Base-by-base conservation (phyloP, 2,113 vertebrate species). In the Saguinus midas region DNA sequence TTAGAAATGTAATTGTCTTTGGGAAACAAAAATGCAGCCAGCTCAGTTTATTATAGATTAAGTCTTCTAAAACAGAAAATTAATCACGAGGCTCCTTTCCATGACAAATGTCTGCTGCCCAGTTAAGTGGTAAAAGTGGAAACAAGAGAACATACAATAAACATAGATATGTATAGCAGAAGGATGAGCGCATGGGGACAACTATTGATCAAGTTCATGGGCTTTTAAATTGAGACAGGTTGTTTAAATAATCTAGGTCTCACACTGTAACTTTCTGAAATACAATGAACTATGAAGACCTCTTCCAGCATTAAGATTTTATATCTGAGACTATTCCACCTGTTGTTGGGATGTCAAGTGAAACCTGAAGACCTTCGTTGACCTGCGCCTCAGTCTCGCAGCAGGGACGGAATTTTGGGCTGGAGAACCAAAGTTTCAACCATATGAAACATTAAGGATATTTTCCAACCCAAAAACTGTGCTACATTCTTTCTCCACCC, bases 281-380 rank as follows among this genome's bases (percentile, higher is more conserved):
- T 45, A 14, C 29, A 12, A 48, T 35, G 82, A 55, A 35, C 4
- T n/a, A 14, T 83, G 55, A 83, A 45, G 8, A 58, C 37, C 7
- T 45, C 82, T 88, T 83, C 2, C 4, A 89, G 45, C 0, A 4
- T 12, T 55, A 6, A 52, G 11, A 40, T 55, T 92, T n/a, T 57
- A 8, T 64, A 29, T 79, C 18, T 52, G 23, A 87, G 16, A 87
- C 5, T 79, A 40, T 32, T 11, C 11, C 8, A 75, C 0, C 23
- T 10, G 57, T 52, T 84, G 2, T 9, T 61, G 9, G 23, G 35
- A 25, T 40, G 9, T 16, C 43, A 85, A 10, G 8, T 85, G 40
- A 89, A 96, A 87, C 12, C 87, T n/a, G 66, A 96, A 64, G 66
- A 32, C 35, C 27, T 50, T 76, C n/a, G 16, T 92, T 85, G 25